These are phyloP conservation scores for Allygus modestus DNA, from an alignment of 2,888 invertebrate genomes.

Conservation along the genomic window DNA sequence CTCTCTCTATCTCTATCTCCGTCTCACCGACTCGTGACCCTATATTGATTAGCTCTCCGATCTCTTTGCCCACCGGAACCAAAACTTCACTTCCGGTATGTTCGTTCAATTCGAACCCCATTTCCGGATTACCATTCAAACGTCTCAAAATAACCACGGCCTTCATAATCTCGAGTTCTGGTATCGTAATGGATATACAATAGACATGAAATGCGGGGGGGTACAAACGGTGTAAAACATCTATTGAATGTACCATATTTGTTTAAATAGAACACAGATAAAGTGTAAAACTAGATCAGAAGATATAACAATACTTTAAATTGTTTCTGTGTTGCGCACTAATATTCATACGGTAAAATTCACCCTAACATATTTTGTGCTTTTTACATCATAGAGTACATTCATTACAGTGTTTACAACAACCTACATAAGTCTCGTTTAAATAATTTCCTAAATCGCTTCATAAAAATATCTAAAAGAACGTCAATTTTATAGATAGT, in stretches of 20 bases:
- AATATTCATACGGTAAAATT: background rate
- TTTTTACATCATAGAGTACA: background rate
- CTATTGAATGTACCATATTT: too few species aligned
- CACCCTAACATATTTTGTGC: conserved; percentile 27
- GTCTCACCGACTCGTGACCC: conserved; percentile 29
- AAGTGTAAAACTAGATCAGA: too few species aligned
- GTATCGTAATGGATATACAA: too few species aligned
- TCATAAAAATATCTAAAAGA: conserved; percentile 26
- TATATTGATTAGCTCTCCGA: conserved; percentile 39
- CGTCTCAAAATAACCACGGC: background rate
- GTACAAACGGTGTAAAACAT: too few species aligned
- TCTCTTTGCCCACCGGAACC: conserved; percentile 43
- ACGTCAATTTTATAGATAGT: background rate
- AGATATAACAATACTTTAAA: background rate
- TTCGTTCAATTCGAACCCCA: background rate
- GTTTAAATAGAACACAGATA: too few species aligned
- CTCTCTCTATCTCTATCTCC: background rate
- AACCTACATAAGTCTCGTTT: background rate
- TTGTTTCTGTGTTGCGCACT: background rate
- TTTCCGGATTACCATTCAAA: conserved; percentile 36
- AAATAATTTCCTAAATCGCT: conserved; percentile 11
- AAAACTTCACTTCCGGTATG: conserved; percentile 34
- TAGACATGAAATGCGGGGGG: too few species aligned
- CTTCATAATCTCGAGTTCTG: background rate
- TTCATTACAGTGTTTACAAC: background rate